Conservation (phyloP, 2,797 vertebrate genomes). For the Amphiprion clarkii region DNA sequence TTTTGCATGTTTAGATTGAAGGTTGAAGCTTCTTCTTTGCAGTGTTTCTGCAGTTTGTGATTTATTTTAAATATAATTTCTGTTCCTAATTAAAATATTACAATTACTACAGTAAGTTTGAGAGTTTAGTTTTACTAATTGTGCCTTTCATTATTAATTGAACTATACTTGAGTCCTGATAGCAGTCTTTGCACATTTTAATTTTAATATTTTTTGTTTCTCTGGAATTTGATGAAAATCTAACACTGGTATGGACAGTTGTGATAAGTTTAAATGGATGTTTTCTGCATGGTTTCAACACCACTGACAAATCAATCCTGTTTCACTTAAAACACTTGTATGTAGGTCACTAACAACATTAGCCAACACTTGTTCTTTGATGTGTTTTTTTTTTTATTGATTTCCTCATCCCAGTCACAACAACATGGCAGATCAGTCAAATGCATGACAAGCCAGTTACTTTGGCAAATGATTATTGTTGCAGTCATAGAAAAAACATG, state of each 20-base stretch:
- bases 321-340: constrained; percentile 19
- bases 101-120: constrained; percentile 1
- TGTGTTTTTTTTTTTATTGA: constrained; percentile 64
- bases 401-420: constrained; percentile 50
- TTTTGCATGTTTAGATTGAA: not conserved
- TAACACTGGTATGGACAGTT: not conserved
- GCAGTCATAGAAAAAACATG: constrained; percentile 3
- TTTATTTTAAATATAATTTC: constrained; percentile 2
- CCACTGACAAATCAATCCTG: not conserved
- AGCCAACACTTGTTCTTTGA: constrained; percentile 22
- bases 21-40: not conserved
- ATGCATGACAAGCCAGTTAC: constrained; percentile 52
- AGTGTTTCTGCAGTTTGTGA: not conserved
- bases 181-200: constrained; percentile 24
- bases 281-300: constrained; percentile 21
- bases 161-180: not conserved
- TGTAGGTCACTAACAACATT: constrained; percentile 33
- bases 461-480: constrained; percentile 68
- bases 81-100: constrained; percentile 12
- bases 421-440: constrained; percentile 47
- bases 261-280: not conserved
- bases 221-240: not conserved
- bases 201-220: constrained; percentile 3
- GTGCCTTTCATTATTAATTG: constrained; percentile 4
- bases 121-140: not conserved